Percentiles rank a stretch among this genome's conserved stretches.
These are phyloP conservation scores for Bibio marci DNA, from an alignment of 2,888 invertebrate species.

Conservation along the genomic window DNA sequence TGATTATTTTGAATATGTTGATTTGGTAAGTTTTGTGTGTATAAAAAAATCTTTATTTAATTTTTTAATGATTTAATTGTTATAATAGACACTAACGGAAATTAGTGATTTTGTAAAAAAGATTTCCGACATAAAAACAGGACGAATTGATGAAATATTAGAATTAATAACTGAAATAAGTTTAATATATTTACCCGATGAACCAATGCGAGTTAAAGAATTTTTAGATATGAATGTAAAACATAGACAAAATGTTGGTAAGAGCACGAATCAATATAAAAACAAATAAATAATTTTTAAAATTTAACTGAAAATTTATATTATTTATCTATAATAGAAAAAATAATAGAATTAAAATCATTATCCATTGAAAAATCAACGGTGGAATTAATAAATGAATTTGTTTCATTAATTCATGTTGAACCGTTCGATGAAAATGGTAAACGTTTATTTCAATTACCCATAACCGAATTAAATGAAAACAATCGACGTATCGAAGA, in stretches of 20 bases:
- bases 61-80: background rate
- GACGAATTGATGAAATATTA: constrained; percentile 52
- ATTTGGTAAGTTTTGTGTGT: constrained; percentile 39
- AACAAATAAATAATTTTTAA: no score
- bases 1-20: constrained; percentile 29
- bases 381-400: constrained; percentile 59
- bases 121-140: constrained; percentile 57
- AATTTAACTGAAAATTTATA: no score
- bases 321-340: constrained; percentile 17
- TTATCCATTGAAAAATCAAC: constrained; percentile 58
- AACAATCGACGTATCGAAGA: constrained; percentile 27
- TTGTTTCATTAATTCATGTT: constrained; percentile 36
- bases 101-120: constrained; percentile 16
- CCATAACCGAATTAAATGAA: constrained; percentile 35
- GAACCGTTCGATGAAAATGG: background rate
- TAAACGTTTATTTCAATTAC: constrained; percentile 36
- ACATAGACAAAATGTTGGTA: constrained; percentile 24
- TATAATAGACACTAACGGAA: constrained; percentile 12
- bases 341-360: constrained; percentile 39
- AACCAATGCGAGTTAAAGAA: constrained; percentile 40
- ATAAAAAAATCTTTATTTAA: constrained; percentile 39
- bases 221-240: constrained; percentile 46
- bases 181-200: constrained; percentile 43
- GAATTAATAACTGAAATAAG: constrained; percentile 40
- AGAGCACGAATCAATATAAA: background rate